Evolutionary conservation across 2,797 vertebrate species (phyloP), one percentile per base, ranked within the genome.

Genomic region (Falco cherrug): DNA sequence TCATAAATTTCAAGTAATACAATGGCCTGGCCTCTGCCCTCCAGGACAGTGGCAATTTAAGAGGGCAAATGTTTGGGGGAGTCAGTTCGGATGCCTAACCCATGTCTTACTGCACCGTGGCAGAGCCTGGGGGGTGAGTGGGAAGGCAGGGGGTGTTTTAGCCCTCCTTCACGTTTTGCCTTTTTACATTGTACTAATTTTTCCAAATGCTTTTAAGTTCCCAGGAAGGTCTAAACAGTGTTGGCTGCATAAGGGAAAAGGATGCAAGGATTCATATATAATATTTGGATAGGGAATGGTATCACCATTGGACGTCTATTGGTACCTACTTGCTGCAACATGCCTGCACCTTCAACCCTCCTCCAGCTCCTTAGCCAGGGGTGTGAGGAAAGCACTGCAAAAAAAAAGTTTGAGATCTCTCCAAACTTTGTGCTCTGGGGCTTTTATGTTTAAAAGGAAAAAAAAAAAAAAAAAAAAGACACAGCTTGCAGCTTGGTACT

Each of bases 1-100:
- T 96, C 97, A 98, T 98, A 98, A 98, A 98, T 98, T 97, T 95
- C 92, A 79, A 81, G 93, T 92, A 96, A 97, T 98, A 97, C 98
- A 98, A 93, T 92, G 94, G 95, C 20, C 84, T 97, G 98, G 97
- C 97, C 98, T 98, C 89, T 77, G 37, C n/a, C 48, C 59, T 90
- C 41, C 63, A 19, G 97, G 98, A 93, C 92, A 96, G 97, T 91
- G 95, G 91, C 93, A 98, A 94, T 98, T 98, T 97, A 97, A 93
- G 94, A 96, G 95, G 89, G 97, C 94, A 97, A 97, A 98, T 97
- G 87, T 98, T 98, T 97, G 97, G 96, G 96, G 97, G 96, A 97
- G 97, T 96, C 93, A 91, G 87, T 97, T 85, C 4, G 4, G 90
- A 86, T 84, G 93, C 94, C 97, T 95, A 97, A 96, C 71, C 43